A percentile compares a stretch with the other conserved stretches of the same genome.
phyloP scores from a whole-genome alignment of 64 coral and sea anemone genomes.

The Actinia equina region DNA sequence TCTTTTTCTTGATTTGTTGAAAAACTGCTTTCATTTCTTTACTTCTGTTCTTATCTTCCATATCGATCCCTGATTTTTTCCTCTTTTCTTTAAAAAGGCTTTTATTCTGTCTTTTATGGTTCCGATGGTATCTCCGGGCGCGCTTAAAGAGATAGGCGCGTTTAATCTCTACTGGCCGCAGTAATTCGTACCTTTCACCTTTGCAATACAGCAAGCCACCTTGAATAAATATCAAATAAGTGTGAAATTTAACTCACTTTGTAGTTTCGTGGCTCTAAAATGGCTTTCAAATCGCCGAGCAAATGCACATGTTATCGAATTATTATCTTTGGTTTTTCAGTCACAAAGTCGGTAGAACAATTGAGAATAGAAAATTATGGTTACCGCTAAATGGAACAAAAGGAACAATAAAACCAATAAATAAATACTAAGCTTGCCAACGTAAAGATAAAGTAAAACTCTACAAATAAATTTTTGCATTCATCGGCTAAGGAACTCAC shows the following conservation, averaged over 20 bases:
- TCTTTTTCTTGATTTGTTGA: not conserved
- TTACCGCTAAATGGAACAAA: not conserved
- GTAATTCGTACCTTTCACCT: not conserved
- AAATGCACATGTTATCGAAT: not conserved
- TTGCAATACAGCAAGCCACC: not conserved
- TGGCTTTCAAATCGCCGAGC: not conserved
- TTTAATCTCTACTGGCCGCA: not conserved
- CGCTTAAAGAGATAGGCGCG: not conserved
- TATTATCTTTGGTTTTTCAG: not conserved
- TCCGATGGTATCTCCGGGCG: constrained; percentile 21
- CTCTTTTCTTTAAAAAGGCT: not conserved
- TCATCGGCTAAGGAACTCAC: not conserved
- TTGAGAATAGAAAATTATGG: not conserved
- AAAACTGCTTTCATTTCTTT: not conserved
- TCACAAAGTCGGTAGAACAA: not conserved
- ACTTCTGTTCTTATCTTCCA: not conserved
- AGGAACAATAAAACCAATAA: not conserved
- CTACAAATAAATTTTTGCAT: not conserved
- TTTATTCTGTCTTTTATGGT: constrained; percentile 21
- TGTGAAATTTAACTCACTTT: constrained; percentile 14
- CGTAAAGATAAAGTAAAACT: not conserved
- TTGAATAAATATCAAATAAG: constrained; percentile 13
- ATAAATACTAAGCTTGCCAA: not conserved
- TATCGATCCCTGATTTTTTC: not conserved
- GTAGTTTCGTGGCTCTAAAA: not conserved